Base-by-base conservation (phyloP, 2,113 vertebrate species). In the Burhinus bistriatus region DNA sequence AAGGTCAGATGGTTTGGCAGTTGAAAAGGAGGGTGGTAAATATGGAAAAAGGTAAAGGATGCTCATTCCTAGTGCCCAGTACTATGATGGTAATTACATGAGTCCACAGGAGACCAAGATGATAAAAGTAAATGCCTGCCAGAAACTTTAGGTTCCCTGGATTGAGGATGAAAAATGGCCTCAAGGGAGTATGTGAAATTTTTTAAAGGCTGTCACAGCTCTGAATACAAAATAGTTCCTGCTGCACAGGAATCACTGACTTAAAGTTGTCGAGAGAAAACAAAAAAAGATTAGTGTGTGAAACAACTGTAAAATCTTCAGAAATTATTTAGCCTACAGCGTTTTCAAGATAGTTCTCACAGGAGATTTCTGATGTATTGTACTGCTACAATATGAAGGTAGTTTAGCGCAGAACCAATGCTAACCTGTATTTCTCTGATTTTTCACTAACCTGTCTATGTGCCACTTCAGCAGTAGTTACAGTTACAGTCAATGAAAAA, bases 211-310 rank as follows among this genome's bases (percentile, higher is more conserved):
- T 91, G 21, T 27, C 85, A 70, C 36, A 61, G 47, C 61, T 87
- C 57, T 83, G 96, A 95, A 94, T 91, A 72, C n/a, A 27, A 95
- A 96, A 61, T 44, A 95, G 84, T 52, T 82, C n/a, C 21, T 5
- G 3, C 15, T 42, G 79, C 71, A 78, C 22, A 14, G 87, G 81
- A 95, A 96, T 45, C 42, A 66, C 55, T 82, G 78, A 86, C 55
- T 47, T 66, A 72, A 93, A 93, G 49, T 51, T 72, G 32, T 54
- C 23, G 36, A 2, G 75, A 91, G 51, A 25, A 32, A 68, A 38
- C 65, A 65, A 30, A 55, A 49, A 71, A 57, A 23, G 65, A 62
- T 44, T 83, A 80, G 30, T n/a, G 17, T 83, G 34, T 71, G 72
- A 91, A 76, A 51, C 44, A 75, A 65, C n/a, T 76, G 22, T 44